Conservation (phyloP, 2,113 vertebrate genomes). For the Microcebus griseorufus region DNA sequence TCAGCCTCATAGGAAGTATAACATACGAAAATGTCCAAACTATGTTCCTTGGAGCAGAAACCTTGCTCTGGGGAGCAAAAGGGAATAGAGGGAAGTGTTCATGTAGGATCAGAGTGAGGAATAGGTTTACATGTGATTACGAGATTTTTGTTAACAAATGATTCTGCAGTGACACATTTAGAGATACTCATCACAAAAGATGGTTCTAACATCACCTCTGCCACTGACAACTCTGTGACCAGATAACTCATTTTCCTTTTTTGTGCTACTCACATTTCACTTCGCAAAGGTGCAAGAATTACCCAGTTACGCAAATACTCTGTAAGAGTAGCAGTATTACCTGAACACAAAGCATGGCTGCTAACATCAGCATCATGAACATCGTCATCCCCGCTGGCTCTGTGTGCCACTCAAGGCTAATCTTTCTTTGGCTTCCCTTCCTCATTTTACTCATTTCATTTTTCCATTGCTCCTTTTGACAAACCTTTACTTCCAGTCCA, state of each 20-base stretch:
- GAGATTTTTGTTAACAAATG: background rate
- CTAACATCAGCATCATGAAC: background rate
- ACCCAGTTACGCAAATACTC: background rate
- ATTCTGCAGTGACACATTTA: background rate
- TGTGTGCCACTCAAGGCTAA: background rate
- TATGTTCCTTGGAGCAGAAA: background rate
- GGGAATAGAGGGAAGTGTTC: background rate
- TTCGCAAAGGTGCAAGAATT: background rate
- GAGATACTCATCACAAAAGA: background rate
- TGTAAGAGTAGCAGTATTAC: background rate
- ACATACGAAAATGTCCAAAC: background rate
- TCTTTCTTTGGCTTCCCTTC: background rate
- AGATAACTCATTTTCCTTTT: background rate
- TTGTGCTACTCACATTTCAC: background rate
- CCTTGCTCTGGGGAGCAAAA: background rate
- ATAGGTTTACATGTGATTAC: background rate
- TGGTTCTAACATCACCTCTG: background rate
- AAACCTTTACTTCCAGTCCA: background rate
- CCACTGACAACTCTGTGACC: background rate
- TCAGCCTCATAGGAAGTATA: background rate
- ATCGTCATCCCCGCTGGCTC: background rate
- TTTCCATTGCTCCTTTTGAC: background rate
- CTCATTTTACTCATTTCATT: background rate
- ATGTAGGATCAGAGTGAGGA: background rate
- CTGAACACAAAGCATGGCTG: background rate